phyloP scores from a whole-genome alignment of 2,797 vertebrate genomes.

The Malurus splendens region DNA sequence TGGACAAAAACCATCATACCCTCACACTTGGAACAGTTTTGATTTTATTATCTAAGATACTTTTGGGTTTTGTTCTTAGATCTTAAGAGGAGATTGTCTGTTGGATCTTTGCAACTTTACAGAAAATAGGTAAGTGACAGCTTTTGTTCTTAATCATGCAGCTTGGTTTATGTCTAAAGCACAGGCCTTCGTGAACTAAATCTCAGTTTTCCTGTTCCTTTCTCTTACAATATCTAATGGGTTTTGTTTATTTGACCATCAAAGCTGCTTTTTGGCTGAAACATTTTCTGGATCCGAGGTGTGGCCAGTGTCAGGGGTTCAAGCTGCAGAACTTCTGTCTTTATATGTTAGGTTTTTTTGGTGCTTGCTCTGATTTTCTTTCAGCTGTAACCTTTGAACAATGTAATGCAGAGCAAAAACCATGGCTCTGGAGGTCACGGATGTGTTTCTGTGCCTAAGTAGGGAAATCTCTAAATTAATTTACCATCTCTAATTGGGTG shows the following conservation, averaged over 20 bases:
- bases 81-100: conserved; percentile 88
- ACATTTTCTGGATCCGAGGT: background rate
- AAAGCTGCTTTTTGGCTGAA: background rate
- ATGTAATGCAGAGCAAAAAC: background rate
- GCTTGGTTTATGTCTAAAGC: background rate
- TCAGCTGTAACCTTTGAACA: background rate
- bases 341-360: background rate
- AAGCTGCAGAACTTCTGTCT: background rate
- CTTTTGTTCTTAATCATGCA: background rate
- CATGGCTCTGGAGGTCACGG: background rate
- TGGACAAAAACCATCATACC: background rate
- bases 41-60: background rate
- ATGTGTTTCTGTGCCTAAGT: background rate
- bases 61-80: conserved; percentile 69
- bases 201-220: background rate
- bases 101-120: conserved; percentile 88
- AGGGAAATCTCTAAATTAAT: background rate
- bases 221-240: background rate
- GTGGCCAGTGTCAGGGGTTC: background rate
- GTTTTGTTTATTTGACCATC: background rate
- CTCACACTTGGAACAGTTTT: background rate
- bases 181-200: background rate
- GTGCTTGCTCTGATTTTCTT: background rate
- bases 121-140: conserved; percentile 86
- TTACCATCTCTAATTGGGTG: background rate